phyloP scores from a whole-genome alignment of 2,888 invertebrate genomes.

The Trileptium ribeirensis region DNA sequence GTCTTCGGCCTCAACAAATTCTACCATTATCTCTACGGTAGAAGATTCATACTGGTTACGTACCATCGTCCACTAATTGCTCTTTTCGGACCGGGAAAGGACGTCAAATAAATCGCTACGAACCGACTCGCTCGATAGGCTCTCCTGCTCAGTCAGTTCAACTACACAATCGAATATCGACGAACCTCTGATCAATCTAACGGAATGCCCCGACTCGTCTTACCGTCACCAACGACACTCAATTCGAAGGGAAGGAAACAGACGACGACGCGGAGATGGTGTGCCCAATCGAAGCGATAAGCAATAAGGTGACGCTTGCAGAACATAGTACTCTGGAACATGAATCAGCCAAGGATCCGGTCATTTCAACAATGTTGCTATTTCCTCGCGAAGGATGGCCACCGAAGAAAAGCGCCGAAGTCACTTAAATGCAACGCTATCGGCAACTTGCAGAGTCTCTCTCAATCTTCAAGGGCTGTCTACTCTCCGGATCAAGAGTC shows the following conservation, averaged over 20 bases:
- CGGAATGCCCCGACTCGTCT: conserved; percentile 35
- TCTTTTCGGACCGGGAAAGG: conserved; percentile 24
- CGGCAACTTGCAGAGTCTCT: not conserved
- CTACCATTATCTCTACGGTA: not conserved
- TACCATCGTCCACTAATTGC: not conserved
- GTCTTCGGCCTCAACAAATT: not conserved
- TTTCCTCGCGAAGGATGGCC: conserved; percentile 13
- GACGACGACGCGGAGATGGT: conserved; percentile 18
- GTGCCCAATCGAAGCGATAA: not conserved
- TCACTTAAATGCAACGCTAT: not conserved
- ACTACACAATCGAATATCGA: conserved; percentile 14
- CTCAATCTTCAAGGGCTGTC: conserved; percentile 35
- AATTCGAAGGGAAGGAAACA: conserved; percentile 23
- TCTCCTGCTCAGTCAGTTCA: conserved; percentile 15
- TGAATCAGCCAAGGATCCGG: conserved; percentile 4
- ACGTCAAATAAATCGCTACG: conserved; percentile 23
- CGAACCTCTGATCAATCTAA: conserved; percentile 25
- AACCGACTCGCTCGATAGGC: conserved; percentile 30
- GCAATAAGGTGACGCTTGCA: not conserved
- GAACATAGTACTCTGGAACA: not conserved
- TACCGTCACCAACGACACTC: not conserved
- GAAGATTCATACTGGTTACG: not conserved
- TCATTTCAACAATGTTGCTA: not conserved
- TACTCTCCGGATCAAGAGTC: conserved; percentile 15
- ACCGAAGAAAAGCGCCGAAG: not conserved